Evolutionary conservation across 2,113 vertebrate genomes (phyloP).

Genomic region (Oncorhynchus keta): DNA sequence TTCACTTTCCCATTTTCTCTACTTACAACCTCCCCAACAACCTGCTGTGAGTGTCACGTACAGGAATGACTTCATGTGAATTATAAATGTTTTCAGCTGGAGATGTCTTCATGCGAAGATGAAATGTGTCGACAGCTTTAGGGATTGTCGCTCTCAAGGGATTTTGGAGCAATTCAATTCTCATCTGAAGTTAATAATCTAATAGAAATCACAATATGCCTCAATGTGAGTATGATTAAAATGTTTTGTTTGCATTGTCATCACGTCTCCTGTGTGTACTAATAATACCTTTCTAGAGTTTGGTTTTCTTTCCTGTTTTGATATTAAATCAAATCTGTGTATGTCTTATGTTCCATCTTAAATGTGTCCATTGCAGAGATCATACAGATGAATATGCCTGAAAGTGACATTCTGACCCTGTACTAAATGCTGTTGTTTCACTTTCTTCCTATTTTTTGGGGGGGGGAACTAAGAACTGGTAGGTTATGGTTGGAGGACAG

Average conservation of each 20-base stretch:
- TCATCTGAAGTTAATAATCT: neutral
- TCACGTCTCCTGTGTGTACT: neutral
- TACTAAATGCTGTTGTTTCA: too few relatives aligned
- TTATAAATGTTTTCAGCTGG: conserved; percentile 51
- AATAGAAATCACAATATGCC: neutral
- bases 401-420: too few relatives aligned
- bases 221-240: neutral
- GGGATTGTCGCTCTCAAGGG: conserved; percentile 1
- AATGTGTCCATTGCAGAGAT: too few relatives aligned
- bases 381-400: too few relatives aligned
- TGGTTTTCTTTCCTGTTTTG: too few relatives aligned
- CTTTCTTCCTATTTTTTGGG: too few relatives aligned
- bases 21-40: conserved; percentile 22
- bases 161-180: conserved; percentile 9
- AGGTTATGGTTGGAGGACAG: too few relatives aligned
- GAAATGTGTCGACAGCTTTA: neutral
- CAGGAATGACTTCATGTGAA: conserved; percentile 37
- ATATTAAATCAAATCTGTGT: too few relatives aligned
- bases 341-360: too few relatives aligned
- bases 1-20: neutral
- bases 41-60: conserved; percentile 3
- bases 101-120: conserved; percentile 17
- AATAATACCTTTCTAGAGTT: neutral
- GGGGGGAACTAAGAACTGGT: too few relatives aligned
- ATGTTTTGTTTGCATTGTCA: neutral